Conservation (phyloP, 1,140 invertebrate genomes). For the Caenorhabditis elegans region WBcel235 BX284603.4:2951501-2952000, state of each 20-base stretch:
- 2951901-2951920: background rate
- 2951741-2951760: too few relatives aligned
- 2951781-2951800: background rate
- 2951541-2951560: too few relatives aligned
- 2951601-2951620: too few relatives aligned
- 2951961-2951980: background rate
- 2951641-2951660: background rate
- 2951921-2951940: background rate
- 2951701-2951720: background rate
- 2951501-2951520: too few relatives aligned
- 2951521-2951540: too few relatives aligned
- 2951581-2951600: too few relatives aligned
- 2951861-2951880: background rate
- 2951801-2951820: background rate
- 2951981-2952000: background rate
- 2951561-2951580: too few relatives aligned
- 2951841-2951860: constrained; percentile 13
- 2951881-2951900: background rate
- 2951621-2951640: too few relatives aligned
- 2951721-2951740: background rate
- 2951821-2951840: background rate
- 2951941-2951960: background rate
- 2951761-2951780: background rate
- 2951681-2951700: background rate
- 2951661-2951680: background rate